Evolutionary conservation across 92 coral and sea anemone species (phyloP), one percentile per base, ranked within the genome.

Genomic region (Actinernus sp.): DNA sequence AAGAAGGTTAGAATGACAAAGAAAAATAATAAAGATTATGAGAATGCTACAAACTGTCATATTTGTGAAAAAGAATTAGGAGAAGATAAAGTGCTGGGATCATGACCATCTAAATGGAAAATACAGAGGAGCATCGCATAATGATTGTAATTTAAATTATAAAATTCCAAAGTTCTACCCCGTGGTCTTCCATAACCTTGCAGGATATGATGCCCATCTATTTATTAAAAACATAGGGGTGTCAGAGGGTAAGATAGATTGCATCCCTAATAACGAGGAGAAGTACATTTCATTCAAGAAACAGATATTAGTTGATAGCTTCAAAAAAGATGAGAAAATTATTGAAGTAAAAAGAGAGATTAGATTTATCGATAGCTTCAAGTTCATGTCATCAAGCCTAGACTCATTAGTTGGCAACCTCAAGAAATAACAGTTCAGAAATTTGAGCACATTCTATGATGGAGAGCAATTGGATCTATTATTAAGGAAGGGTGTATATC

Each of bases 131-230:
- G n/a, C n/a, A n/a, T n/a, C n/a, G n/a, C n/a, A n/a, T n/a, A n/a
- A n/a, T n/a, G n/a, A n/a, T n/a, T n/a, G n/a, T n/a, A n/a, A n/a
- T n/a, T n/a, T n/a, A n/a, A n/a, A n/a, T n/a, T n/a, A n/a, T n/a
- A n/a, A n/a, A 39, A 32, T 48, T 7, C 87, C 91, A 25, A 56
- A 64, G 28, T 77, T 85, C 49, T 23, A 39, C 17, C 91, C 86
- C 9, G 86, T 78, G 1, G 29, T 78, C 36, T 64, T 78, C 37
- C 91, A 85, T 59, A 78, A 78, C 23, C 56, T 78, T 25, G 26
- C 77, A 19, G 73, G 79, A 1, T 73, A 86, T 17, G 92, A 85
- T n/a, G n/a, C n/a, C n/a, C n/a, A n/a, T n/a, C n/a, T n/a, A n/a
- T n/a, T n/a, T n/a, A n/a, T n/a, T n/a, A 85, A 79, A 41, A 43